These are phyloP conservation scores for Porites lobata DNA, from an alignment of 92 coral and sea anemone species.

Conservation along the genomic window DNA sequence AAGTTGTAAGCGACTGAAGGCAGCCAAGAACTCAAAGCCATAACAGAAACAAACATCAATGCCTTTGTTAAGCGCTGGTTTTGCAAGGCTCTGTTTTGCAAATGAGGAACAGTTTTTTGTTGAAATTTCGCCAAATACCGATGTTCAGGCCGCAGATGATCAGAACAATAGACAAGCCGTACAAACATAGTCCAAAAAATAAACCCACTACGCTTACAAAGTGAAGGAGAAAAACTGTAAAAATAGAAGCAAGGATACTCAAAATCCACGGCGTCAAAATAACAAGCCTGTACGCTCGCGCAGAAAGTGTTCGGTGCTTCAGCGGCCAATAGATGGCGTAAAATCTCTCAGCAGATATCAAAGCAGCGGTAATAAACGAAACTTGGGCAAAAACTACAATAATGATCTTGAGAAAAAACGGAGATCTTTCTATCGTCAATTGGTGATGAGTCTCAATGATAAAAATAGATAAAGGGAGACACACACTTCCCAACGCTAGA, in stretches of 20 bases:
- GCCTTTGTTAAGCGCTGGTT: slow-evolving; percentile 12
- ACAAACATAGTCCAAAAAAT: not conserved
- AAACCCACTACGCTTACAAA: not conserved
- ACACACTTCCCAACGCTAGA: not conserved
- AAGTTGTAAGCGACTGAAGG: not conserved
- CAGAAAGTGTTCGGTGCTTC: not conserved
- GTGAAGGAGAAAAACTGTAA: not conserved
- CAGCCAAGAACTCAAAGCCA: not conserved
- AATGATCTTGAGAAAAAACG: not conserved
- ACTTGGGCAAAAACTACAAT: not conserved
- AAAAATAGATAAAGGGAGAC: not conserved
- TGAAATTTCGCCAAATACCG: slow-evolving; percentile 24
- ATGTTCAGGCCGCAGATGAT: slow-evolving; percentile 3
- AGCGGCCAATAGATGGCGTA: slow-evolving; percentile 7
- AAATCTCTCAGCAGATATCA: not conserved
- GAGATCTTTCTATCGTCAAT: no score
- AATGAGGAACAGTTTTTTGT: not conserved
- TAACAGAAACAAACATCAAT: slow-evolving; percentile 2
- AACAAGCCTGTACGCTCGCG: not conserved
- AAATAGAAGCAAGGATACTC: not conserved
- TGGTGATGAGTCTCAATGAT: not conserved
- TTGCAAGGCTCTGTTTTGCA: slow-evolving; percentile 2
- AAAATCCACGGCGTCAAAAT: not conserved
- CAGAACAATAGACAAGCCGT: not conserved
- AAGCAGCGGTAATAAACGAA: not conserved